These are phyloP conservation scores for Drosophila anceps DNA, from an alignment of 2,888 invertebrate species.

Conservation along the genomic window DNA sequence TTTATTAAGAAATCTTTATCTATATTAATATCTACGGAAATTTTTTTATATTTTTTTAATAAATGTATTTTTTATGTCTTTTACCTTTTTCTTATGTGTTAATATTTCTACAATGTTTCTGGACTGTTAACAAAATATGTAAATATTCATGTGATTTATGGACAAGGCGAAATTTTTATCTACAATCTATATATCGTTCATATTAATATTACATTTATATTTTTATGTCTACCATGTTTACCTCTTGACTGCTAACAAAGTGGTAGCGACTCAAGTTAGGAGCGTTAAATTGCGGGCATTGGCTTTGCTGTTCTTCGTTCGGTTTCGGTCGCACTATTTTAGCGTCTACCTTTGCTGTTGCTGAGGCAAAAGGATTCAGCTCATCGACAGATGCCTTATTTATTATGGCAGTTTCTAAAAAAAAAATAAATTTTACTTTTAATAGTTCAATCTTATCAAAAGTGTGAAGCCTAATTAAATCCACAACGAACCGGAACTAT, in stretches of 20 bases:
- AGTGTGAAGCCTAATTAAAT: background rate
- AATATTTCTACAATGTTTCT: too few species aligned
- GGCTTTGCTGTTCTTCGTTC: slow-evolving; percentile 48
- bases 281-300: slow-evolving; percentile 86
- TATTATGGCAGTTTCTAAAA: slow-evolving; percentile 27
- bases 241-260: slow-evolving; percentile 87
- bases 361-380: background rate
- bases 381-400: slow-evolving; percentile 41
- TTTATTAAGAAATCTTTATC: too few species aligned
- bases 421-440: background rate
- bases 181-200: background rate
- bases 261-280: slow-evolving; percentile 88
- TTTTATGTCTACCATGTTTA: slow-evolving; percentile 83
- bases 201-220: background rate
- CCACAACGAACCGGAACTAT: slow-evolving; percentile 26
- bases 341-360: slow-evolving; percentile 28
- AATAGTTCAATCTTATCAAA: background rate
- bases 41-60: too few species aligned
- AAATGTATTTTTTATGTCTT: too few species aligned
- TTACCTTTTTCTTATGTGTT: too few species aligned
- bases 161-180: too few species aligned
- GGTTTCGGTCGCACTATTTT: slow-evolving; percentile 39
- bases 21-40: too few species aligned
- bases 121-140: too few species aligned
- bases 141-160: background rate